Conservation (phyloP, 2,113 vertebrate species). For the Lagopus muta region DNA sequence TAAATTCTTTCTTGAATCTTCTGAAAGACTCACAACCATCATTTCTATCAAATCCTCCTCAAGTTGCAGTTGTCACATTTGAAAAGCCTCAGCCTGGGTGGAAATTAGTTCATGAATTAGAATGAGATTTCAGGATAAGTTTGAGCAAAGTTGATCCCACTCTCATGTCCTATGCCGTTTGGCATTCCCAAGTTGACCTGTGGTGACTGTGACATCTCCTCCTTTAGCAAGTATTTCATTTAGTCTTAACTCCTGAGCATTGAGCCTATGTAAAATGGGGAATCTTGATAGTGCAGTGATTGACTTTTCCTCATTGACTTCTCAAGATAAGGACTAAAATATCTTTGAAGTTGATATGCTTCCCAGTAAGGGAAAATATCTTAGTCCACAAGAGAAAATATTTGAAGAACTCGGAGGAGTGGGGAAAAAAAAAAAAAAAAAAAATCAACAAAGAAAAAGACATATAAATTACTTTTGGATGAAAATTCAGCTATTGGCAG, state of each 20-base stretch:
- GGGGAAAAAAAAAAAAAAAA: neutral
- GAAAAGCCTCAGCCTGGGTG: neutral
- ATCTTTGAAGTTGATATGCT: neutral
- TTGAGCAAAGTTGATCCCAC: neutral
- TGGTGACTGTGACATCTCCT: rapidly evolving
- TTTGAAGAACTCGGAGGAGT: neutral
- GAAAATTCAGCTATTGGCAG: neutral
- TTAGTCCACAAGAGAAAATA: neutral
- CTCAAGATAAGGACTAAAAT: neutral
- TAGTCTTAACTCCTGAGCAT: neutral
- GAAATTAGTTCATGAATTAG: neutral
- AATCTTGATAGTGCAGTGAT: neutral
- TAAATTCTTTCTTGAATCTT: neutral
- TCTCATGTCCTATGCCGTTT: neutral
- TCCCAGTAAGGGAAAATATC: neutral
- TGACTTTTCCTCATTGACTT: neutral
- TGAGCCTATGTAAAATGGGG: neutral
- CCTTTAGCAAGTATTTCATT: neutral
- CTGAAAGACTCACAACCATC: neutral
- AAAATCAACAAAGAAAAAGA: neutral
- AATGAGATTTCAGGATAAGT: neutral
- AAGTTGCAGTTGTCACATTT: neutral
- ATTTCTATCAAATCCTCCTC: neutral
- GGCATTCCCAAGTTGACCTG: neutral
- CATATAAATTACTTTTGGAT: neutral